Evolutionary conservation across 2,888 invertebrate genomes (phyloP).

Genomic region (Reticulitermes lucifugus): DNA sequence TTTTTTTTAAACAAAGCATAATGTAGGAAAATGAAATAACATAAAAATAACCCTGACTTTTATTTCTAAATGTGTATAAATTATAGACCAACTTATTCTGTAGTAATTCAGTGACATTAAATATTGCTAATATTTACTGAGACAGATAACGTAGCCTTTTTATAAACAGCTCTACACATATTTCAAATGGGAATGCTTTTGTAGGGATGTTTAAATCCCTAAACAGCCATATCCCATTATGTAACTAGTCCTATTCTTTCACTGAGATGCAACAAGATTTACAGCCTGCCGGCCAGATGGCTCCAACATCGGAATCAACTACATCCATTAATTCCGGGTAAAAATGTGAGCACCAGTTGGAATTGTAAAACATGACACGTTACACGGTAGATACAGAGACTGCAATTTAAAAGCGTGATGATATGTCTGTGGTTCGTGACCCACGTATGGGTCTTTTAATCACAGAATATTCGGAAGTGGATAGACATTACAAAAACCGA

Average conservation of each 20-base stretch:
- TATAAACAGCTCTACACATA: not conserved
- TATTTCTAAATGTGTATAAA: no score
- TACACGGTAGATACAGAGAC: not conserved
- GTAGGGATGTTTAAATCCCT: slow-evolving; percentile 25
- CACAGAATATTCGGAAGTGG: no score
- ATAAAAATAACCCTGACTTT: no score
- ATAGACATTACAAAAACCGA: no score
- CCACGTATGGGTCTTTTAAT: no score
- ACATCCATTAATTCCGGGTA: not conserved
- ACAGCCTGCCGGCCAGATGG: slow-evolving; percentile 38
- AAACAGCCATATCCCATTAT: slow-evolving; percentile 46
- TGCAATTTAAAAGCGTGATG: no score
- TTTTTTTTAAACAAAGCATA: no score
- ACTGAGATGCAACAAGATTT: slow-evolving; percentile 41
- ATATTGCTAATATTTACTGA: not conserved
- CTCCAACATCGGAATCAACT: slow-evolving; percentile 12
- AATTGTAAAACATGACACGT: not conserved
- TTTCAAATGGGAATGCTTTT: not conserved
- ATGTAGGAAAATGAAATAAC: no score
- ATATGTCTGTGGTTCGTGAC: no score
- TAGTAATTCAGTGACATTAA: no score
- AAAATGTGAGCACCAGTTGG: not conserved
- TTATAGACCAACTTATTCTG: no score
- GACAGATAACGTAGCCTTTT: slow-evolving; percentile 22
- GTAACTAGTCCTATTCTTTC: slow-evolving; percentile 47